Conservation (phyloP, 2,797 vertebrate species). For the Muscicapa striata region DNA sequence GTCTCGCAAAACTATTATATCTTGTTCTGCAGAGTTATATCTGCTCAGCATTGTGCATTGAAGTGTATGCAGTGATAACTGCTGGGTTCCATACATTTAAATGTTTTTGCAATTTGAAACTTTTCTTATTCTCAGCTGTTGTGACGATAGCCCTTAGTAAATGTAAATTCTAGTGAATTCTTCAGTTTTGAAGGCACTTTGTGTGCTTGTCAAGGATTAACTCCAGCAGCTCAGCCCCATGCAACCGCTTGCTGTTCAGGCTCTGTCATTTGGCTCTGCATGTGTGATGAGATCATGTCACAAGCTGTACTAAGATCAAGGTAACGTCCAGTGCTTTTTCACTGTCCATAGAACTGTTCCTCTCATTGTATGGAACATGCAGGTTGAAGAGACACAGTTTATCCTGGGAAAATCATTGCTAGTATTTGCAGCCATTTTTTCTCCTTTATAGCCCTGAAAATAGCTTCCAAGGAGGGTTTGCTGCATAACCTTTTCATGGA, state of each 20-base stretch:
- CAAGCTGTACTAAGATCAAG: not conserved
- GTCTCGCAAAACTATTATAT: not conserved
- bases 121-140: not conserved
- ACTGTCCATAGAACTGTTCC: fast-evolving
- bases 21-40: not conserved
- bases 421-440: not conserved
- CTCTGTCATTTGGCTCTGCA: not conserved
- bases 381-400: not conserved
- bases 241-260: fast-evolving
- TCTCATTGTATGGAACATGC: not conserved
- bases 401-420: not conserved
- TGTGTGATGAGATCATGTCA: not conserved
- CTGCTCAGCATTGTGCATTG: not conserved
- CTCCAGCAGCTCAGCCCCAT: not conserved
- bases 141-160: not conserved
- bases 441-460: not conserved
- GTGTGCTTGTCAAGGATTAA: not conserved
- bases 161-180: not conserved
- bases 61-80: not conserved
- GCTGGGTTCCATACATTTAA: not conserved
- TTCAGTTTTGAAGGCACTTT: not conserved
- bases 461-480: not conserved
- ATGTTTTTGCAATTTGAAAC: not conserved
- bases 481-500: not conserved
- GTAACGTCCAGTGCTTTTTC: not conserved